Evolutionary conservation across 2,113 vertebrate species (phyloP).

Genomic region (Oreocharis arfaki): DNA sequence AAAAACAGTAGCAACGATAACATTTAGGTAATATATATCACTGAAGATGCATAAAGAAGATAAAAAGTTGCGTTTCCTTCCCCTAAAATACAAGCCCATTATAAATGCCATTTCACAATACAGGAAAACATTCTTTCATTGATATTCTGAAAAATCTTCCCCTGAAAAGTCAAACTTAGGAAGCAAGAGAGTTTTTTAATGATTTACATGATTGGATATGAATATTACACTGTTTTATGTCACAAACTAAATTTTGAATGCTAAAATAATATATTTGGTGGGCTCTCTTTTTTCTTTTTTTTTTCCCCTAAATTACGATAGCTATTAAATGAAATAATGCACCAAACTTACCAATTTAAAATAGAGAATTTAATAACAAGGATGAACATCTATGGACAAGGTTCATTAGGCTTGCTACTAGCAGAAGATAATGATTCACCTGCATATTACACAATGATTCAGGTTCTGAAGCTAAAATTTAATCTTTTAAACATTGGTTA

Average conservation of each 20-base stretch:
- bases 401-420: slow-evolving; percentile 1
- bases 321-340: neutral
- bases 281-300: neutral
- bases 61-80: neutral
- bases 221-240: neutral
- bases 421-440: slow-evolving; percentile 33
- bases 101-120: neutral
- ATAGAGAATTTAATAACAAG: neutral
- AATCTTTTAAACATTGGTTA: slow-evolving; percentile 62
- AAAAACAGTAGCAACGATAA: neutral
- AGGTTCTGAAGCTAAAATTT: slow-evolving; percentile 47
- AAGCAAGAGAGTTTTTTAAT: neutral
- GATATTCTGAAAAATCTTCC: neutral
- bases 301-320: neutral
- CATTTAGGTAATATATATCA: neutral
- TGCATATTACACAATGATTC: slow-evolving; percentile 36
- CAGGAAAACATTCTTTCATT: neutral
- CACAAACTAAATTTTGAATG: neutral
- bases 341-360: neutral
- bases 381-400: neutral
- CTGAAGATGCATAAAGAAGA: neutral
- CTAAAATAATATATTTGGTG: neutral
- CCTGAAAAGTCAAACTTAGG: neutral
- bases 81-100: neutral
- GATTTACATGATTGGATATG: neutral